phyloP scores from a whole-genome alignment of 1,140 invertebrate genomes.

The Anoplolepis gracilipes region DNA sequence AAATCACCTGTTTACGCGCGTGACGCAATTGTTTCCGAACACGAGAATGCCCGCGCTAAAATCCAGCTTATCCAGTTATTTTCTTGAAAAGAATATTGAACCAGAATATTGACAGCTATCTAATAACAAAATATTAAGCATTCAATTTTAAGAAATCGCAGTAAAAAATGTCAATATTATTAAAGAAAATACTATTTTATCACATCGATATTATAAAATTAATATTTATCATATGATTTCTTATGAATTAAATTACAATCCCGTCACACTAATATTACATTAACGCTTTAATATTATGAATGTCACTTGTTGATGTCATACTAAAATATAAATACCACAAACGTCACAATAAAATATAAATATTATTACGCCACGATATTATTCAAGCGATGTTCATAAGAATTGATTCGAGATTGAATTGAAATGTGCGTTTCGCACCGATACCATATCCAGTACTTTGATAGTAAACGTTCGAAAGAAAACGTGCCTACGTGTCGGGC shows the following conservation, averaged over 20 bases:
- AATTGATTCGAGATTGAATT: not conserved
- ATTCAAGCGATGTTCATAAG: not conserved
- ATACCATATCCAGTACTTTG: conserved; percentile 3
- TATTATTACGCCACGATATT: not conserved
- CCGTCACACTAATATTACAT: not conserved
- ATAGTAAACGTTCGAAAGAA: conserved; percentile 14
- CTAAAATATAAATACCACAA: not conserved
- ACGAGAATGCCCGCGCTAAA: conserved; percentile 19
- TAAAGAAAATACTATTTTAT: not conserved
- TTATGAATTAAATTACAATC: not conserved
- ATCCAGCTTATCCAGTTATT: conserved; percentile 46
- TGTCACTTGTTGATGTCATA: not conserved
- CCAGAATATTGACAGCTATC: not conserved
- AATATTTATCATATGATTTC: not conserved
- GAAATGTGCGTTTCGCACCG: not conserved
- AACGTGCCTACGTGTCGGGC: conserved; percentile 1
- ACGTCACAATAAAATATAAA: too few relatives aligned
- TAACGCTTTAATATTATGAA: not conserved
- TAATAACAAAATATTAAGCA: not conserved
- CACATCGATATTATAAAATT: not conserved
- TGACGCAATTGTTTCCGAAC: conserved; percentile 46
- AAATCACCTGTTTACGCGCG: conserved; percentile 44
- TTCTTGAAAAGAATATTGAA: not conserved
- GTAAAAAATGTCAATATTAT: not conserved
- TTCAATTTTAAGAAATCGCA: not conserved